These are phyloP conservation scores for Sardinella longiceps DNA, from an alignment of 2,797 vertebrate species.

Conservation along the genomic window DNA sequence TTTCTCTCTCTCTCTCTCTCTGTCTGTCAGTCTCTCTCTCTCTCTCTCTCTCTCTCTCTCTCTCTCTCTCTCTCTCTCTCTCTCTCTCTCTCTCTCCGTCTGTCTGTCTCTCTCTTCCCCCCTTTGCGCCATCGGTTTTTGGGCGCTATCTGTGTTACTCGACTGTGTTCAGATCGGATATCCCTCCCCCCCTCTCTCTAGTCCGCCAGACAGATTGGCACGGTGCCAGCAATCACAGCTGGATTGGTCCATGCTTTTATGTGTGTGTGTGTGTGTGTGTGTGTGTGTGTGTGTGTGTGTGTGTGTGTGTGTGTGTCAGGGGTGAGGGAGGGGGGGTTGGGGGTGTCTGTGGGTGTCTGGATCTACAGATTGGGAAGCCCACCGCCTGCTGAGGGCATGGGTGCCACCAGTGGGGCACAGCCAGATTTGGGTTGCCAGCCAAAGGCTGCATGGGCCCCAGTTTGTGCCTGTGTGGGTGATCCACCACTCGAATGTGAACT, in stretches of 20 bases:
- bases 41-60: neutral
- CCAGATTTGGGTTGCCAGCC: neutral
- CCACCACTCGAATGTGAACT: neutral
- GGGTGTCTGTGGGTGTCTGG: constrained; percentile 34
- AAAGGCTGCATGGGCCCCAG: neutral
- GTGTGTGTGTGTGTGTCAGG: neutral
- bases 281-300: neutral
- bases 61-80: neutral
- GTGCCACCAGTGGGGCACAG: constrained; percentile 33
- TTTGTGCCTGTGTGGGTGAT: neutral
- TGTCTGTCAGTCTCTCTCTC: neutral
- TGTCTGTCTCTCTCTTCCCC: neutral
- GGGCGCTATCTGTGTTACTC: constrained; percentile 34
- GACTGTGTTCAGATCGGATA: constrained; percentile 43
- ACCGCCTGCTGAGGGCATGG: constrained; percentile 33
- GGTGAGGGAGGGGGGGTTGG: neutral
- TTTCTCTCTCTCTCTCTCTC: neutral
- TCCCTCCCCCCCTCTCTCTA: constrained; percentile 28
- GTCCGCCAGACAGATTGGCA: constrained; percentile 61
- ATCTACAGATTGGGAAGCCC: constrained; percentile 34
- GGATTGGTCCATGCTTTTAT: constrained; percentile 58
- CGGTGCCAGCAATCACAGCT: constrained; percentile 70
- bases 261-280: constrained; percentile 6
- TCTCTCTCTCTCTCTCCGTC: neutral
- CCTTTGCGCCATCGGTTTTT: neutral